phyloP scores from a whole-genome alignment of 2,113 vertebrate species.

The Paracanthobrama guichenoti region DNA sequence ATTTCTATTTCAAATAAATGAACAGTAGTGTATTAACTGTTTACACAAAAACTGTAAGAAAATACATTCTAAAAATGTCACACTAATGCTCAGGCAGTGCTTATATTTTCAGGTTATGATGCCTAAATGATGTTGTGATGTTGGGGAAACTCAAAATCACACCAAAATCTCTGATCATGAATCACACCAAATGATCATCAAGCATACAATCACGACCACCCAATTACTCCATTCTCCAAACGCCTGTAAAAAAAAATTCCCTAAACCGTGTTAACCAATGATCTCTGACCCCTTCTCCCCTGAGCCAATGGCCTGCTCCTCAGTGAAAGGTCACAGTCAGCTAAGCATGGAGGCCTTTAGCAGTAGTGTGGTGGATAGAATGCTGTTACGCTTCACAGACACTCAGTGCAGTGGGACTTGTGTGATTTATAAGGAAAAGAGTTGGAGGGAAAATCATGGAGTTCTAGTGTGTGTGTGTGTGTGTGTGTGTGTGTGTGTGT shows the following conservation, averaged over 20 bases:
- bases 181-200: constrained; percentile 10
- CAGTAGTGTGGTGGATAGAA: neutral
- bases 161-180: neutral
- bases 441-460: neutral
- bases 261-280: constrained; percentile 22
- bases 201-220: neutral
- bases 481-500: neutral
- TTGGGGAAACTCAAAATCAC: neutral
- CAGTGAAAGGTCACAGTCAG: constrained; percentile 41
- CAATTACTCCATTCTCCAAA: neutral
- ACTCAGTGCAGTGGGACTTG: constrained; percentile 19
- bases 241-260: neutral
- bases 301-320: neutral
- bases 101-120: neutral
- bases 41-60: neutral
- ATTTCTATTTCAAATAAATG: too few relatives aligned
- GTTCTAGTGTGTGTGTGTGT: neutral
- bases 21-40: neutral
- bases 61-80: neutral
- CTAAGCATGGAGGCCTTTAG: constrained; percentile 42
- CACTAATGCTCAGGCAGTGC: neutral
- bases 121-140: neutral
- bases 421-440: constrained; percentile 2
- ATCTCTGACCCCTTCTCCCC: constrained; percentile 25
- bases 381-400: constrained; percentile 42